Base-by-base conservation (phyloP, 2,113 vertebrate genomes). In the Helogale parvula region DNA sequence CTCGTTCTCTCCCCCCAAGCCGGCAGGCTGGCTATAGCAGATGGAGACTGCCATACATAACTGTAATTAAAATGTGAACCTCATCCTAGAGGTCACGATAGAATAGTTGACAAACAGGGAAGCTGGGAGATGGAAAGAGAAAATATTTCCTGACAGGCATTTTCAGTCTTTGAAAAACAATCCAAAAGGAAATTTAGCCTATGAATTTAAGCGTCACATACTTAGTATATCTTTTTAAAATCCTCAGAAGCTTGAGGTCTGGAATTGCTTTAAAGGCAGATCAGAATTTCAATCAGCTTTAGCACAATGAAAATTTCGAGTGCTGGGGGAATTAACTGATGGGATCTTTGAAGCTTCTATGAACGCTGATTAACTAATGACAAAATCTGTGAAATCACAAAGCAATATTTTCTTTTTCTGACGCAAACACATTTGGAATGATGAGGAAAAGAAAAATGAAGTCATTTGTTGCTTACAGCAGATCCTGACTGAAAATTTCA, bases 331-430 rank as follows among this genome's bases (percentile, higher is more conserved):
- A 98, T 98, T 98, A 98, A 98, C 98, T 97, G 98, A 99, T 99
- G 98, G 97, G 98, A 98, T 99, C 98, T 98, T 98, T 98, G 98
- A 99, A 98, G 98, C 97, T 97, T 98, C 98, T 98, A 96, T 97
- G 60, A 98, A 98, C 95, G 98, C 98, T 98, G 98, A 98, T 99
- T 98, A 99, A 99, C 98, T 98, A 98, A 99, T 98, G 98, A 98
- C 82, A 98, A 98, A 99, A 98, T 98, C 98, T 98, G 98, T 98
- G 98, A 98, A 98, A 98, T 98, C 97, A 98, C 96, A 98, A 98
- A 97, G 97, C 97, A 98, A 97, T 98, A 98, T 98, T 98, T 98
- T 98, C 95, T 98, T 97, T 97, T 93, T 98, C 96, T 94, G 86
- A 97, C 86, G 97, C 60, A 97, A 97, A 97, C 47, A 92, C 98